phyloP scores from a whole-genome alignment of 1,140 invertebrate genomes.

The Schlechtendalia chinensis region DNA sequence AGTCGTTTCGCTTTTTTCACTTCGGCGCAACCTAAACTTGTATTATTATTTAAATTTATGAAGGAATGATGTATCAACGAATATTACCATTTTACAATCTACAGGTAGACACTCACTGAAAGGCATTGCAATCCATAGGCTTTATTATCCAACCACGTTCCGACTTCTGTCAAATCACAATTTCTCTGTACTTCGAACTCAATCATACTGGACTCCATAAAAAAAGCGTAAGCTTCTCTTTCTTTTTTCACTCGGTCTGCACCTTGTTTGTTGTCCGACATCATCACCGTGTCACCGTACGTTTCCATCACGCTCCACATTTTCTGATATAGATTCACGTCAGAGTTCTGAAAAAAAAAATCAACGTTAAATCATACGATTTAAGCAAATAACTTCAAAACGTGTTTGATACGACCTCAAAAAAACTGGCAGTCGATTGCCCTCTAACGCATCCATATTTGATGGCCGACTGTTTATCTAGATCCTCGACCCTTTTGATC shows the following conservation, averaged over 20 bases:
- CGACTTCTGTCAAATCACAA: constrained; percentile 86
- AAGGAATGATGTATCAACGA: too few relatives aligned
- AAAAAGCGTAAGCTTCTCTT: constrained; percentile 81
- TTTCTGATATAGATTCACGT: constrained; percentile 76
- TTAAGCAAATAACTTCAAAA: too few relatives aligned
- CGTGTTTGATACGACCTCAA: constrained; percentile 65
- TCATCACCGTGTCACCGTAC: constrained; percentile 78
- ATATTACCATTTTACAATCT: too few relatives aligned
- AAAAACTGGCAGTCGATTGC: constrained; percentile 89
- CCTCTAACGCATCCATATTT: constrained; percentile 92
- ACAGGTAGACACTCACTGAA: constrained; percentile 75
- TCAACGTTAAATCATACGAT: too few relatives aligned
- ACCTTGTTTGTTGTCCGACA: constrained; percentile 78
- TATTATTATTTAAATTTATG: too few relatives aligned
- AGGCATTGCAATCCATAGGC: constrained; percentile 87
- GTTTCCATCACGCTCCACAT: constrained; percentile 95
- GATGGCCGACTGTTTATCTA: constrained; percentile 94
- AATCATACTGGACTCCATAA: constrained; percentile 91
- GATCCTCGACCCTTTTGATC: constrained; percentile 92
- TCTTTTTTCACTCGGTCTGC: constrained; percentile 79
- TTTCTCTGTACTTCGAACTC: constrained; percentile 88
- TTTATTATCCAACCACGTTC: constrained; percentile 85
- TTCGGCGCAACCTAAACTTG: too few relatives aligned
- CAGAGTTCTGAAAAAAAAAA: constrained; percentile 54
- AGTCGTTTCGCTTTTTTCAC: too few relatives aligned